These are phyloP conservation scores for Stenodera caucasica DNA, from an alignment of 2,888 invertebrate species.

Conservation along the genomic window DNA sequence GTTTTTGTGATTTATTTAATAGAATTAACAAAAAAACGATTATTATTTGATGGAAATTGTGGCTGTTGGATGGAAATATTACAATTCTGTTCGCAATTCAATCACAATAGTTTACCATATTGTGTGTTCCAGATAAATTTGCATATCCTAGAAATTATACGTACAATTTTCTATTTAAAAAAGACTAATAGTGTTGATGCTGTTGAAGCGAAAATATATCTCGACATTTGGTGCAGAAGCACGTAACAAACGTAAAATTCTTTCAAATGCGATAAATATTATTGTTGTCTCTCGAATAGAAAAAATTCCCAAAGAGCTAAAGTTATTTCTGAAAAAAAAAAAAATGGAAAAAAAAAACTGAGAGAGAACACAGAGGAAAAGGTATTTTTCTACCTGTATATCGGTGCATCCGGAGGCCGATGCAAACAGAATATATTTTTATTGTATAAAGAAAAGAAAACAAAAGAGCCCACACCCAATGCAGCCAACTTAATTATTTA, in stretches of 20 bases:
- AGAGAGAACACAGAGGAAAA: constrained; percentile 11
- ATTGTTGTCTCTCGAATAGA: background rate
- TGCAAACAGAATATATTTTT: constrained; percentile 24
- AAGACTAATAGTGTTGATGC: background rate
- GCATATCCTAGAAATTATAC: too few species aligned
- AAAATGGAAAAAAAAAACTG: too few species aligned
- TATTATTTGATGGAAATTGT: too few species aligned
- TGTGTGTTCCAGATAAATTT: background rate
- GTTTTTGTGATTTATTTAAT: too few species aligned
- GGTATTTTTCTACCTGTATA: constrained; percentile 35
- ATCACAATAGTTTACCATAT: background rate
- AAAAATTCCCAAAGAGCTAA: background rate
- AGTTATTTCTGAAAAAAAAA: too few species aligned
- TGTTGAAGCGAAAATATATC: background rate
- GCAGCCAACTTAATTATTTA: constrained; percentile 31
- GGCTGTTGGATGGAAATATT: background rate
- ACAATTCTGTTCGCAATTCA: background rate
- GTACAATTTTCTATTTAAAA: background rate
- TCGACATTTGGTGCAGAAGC: background rate
- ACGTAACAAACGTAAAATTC: constrained; percentile 2
- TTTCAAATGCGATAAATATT: constrained; percentile 3
- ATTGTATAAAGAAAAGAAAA: constrained; percentile 19
- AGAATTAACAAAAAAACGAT: too few species aligned
- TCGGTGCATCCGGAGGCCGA: constrained; percentile 32
- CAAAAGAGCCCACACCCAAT: constrained; percentile 22